Base-by-base conservation (phyloP, 2,797 vertebrate genomes). In the Siniperca obscura region DNA sequence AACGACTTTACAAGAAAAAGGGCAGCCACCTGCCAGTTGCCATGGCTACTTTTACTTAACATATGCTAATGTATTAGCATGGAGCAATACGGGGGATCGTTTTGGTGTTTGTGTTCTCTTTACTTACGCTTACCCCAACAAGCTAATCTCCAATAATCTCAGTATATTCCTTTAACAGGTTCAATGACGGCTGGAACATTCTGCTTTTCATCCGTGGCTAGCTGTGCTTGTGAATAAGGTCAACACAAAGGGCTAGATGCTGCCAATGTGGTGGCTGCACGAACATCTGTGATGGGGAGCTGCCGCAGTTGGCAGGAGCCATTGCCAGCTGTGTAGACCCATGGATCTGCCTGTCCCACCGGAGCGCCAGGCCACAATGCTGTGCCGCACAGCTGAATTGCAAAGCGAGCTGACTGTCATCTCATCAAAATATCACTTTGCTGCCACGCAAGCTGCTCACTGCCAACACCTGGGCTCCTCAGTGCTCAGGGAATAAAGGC, bases 231-330 rank as follows among this genome's bases (percentile, higher is more conserved):
- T 75, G 82, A 89, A 86, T 87, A 82, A 92, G 93, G 93, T 94
- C 91, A 93, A 79, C 74, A 91, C 81, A 88, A 86, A 89, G 78
- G 70, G 74, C 70, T 77, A 3, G 44, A 70, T 12, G 59, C 73
- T 90, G 86, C 83, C 90, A 90, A 74, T 69, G 74, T 50, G 70
- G 62, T 86, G 84, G 87, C 90, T 87, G 84, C 88, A 86, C 70
- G 87, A 92, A 94, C 93, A 95, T 94, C 94, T 95, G 94, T 90
- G 92, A 87, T 36, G 85, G 88, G 86, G 85, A 85, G 91, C 82
- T 80, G 88, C 76, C 42, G 55, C 83, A 66, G 81, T 89, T 93
- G 92, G 93, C 91, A 89, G 75, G 53, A 74, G 56, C 53, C 3
- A 38, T 44, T 70, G 87, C 83, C 93, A 95, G 94, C 92, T 94